These are phyloP conservation scores for Hyphantria cunea DNA, from an alignment of 1,140 invertebrate genomes.

Conservation along the genomic window DNA sequence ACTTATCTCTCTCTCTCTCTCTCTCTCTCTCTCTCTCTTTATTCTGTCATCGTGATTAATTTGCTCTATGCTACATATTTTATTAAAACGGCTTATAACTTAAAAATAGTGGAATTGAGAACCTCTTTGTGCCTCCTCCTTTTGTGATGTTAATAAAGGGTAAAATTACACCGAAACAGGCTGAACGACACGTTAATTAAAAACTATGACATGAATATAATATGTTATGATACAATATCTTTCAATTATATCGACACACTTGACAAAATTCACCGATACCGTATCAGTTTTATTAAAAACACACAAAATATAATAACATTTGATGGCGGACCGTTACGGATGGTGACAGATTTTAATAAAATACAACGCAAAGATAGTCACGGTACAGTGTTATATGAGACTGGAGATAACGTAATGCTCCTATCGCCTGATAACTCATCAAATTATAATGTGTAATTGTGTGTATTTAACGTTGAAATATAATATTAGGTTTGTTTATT, in stretches of 20 bases:
- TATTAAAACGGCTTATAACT: no score
- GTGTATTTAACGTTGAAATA: constrained; percentile 20
- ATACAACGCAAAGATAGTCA: constrained; percentile 21
- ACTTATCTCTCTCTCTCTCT: no score
- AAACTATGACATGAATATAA: background rate
- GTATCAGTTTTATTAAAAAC: constrained; percentile 32
- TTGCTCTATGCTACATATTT: no score
- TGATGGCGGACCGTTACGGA: constrained; percentile 30
- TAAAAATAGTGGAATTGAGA: no score
- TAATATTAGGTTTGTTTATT: background rate
- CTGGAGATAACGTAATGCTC: constrained; percentile 18
- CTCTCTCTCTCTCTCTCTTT: no score
- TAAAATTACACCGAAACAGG: no score
- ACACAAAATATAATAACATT: constrained; percentile 28
- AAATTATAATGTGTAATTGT: constrained; percentile 32
- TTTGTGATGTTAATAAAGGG: no score
- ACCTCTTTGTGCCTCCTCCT: no score
- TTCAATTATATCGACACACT: constrained; percentile 24
- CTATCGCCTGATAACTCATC: constrained; percentile 36
- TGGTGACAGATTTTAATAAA: constrained; percentile 40
- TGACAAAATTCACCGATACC: background rate
- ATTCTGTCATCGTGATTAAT: no score
- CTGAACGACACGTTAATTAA: background rate
- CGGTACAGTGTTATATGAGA: constrained; percentile 37
- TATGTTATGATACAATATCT: background rate